Evolutionary conservation across 2,888 invertebrate genomes (phyloP), one percentile per base, ranked within the genome.

Genomic region (Theretra japonica): DNA sequence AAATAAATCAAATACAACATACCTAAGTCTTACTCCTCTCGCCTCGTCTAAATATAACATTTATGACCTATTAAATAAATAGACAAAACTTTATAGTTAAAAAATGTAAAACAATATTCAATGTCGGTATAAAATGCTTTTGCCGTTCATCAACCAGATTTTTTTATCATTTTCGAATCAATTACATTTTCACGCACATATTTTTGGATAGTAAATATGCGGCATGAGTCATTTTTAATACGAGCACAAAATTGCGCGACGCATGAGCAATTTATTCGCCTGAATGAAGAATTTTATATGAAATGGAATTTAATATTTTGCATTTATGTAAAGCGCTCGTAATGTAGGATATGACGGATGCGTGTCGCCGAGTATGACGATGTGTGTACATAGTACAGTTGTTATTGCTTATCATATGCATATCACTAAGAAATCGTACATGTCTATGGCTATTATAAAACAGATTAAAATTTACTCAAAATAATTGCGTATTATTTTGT

Each of bases 251-350:
- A 86, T 84, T 84, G 82, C 82, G 79, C 77, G 79, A 78, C 75
- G 78, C 80, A 79, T 80, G 74, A 79, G 84, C 87, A 86, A 88
- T 89, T 85, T 87, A 88, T 90, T 85, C 83, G 77, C 75, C 80
- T 81, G 83, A 80, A 84, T 80, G 82, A 80, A 82, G 83, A 83
- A 80, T 82, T 80, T 83, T 80, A 83, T 82, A 78, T 82, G 79
- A 81, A 80, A 78, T 79, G 87, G 88, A 90, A 89, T 89, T 88
- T 89, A 90, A 90, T 90, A 88, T 86, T 84, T 89, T 82, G 82
- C 82, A 80, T 84, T 84, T 86, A 85, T 84, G 80, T 83, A 80
- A 83, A 83, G 50, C 53, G 23, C 33, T 57, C 62, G 56, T 76
- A 75, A 76, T 76, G 74, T 76, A 56, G 21, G 68, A 69, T 74